Base-by-base conservation (phyloP, 1,140 invertebrate species). In the Brachystomella parvula region DNA sequence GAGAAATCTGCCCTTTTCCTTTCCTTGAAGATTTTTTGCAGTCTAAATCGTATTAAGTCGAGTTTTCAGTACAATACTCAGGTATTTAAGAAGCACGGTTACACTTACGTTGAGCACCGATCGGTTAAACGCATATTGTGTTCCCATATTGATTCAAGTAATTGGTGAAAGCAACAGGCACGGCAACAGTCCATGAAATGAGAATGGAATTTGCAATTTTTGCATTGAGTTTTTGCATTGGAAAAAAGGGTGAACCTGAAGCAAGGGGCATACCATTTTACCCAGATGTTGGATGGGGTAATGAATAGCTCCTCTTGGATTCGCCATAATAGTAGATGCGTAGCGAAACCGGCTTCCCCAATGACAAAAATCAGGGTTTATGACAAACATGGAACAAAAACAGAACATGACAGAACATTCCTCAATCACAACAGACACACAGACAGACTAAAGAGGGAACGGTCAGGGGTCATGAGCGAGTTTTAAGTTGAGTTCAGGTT, bases 331-430 rank as follows among this genome's bases (percentile, higher is more conserved):
- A n/a, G n/a, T n/a, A n/a, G n/a, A 92, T 19, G 91, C 94, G 77
- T 96, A 99, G 68, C 89, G 85, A 80, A 99, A 99, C 59, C 96
- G 83, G 66, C 87, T 83, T 47, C 96, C 96, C 96, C 96, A 99
- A 79, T 99, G 96, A 77, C 96, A 99, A 80, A 99, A 99, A 79
- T 99, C 96, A 0, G 96, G 98, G 9, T 96, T 99, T 74, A 99
- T 92, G 47, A 99, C 86, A 82, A 99, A 94, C 33, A 67, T 75
- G 60, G 9, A 29, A 44, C n/a, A n/a, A n/a, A n/a, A n/a, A 47
- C 15, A 47, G 44, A 15, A 21, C 15, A 47, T 47, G 44, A 15
- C 15, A 47, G 21, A 15, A 47, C 44, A 15, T 15, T 21, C 44
- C 21, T 15, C 21, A 15, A 47, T 47, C 21, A 15, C 44, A 47